Evolutionary conservation across 2,113 vertebrate genomes (phyloP), one percentile per base, ranked within the genome.

Genomic region (Syrrhaptes paradoxus): DNA sequence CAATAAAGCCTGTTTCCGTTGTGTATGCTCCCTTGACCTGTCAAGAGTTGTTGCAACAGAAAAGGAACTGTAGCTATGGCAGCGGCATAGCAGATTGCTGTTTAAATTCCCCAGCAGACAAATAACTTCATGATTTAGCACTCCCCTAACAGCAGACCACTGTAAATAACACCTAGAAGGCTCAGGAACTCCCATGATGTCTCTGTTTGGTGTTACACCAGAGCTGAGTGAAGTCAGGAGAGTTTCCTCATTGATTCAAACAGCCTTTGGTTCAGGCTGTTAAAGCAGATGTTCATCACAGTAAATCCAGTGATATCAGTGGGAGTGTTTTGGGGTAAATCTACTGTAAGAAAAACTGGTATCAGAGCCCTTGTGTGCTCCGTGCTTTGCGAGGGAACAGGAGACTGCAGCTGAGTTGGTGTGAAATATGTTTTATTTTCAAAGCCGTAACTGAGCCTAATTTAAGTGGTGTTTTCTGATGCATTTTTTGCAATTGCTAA

Each of bases 121-220:
- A 94, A 90, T 86, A 92, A 90, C 49, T 51, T 55, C 0, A 0
- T 86, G 90, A 95, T 81, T 94, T 78, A 96, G 79, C 16, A 0
- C 34, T 95, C 57, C 58, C 57, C 11, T 65, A 84, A 77, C 83
- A 91, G 71, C 74, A 85, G 52, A 34, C 14, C 62, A 48, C 81
- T 87, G 85, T 78, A 95, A 96, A 95, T 85, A 96, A 92, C 66
- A 92, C 48, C 77, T 81, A 32, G 81, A 87, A 84, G 11, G 29
- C 73, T 59, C 41, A 49, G 54, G 31, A 94, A 24, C 49, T 54
- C 77, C 79, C 25, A 2, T 55, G 73, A 74, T 81, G 25, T 75
- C 73, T 94, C 88, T 93, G 54, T 87, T 17, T 62, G 68, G 48
- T 24, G 19, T 80, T 55, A 48, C 7, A 71, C 4, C 20, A 68